Conservation (phyloP, 2,113 vertebrate species). For the Cephalopholis sonnerati region DNA sequence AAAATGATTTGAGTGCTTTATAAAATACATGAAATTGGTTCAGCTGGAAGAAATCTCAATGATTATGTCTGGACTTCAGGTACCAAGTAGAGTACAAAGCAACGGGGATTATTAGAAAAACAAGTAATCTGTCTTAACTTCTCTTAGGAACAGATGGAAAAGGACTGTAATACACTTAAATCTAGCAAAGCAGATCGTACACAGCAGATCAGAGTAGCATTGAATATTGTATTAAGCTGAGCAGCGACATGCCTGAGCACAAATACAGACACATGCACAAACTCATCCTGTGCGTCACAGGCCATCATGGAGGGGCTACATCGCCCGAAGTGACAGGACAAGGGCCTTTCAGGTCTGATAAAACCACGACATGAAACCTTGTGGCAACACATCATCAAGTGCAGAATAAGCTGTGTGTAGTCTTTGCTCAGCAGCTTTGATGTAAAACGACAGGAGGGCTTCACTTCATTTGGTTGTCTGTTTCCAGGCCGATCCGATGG, state of each 20-base stretch:
- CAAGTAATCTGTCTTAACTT: slow-evolving; percentile 38
- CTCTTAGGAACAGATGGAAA: slow-evolving; percentile 28
- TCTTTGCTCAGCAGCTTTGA: slow-evolving; percentile 28
- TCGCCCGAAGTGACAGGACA: slow-evolving; percentile 38
- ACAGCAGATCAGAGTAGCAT: slow-evolving; percentile 14
- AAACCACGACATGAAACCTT: slow-evolving; percentile 5
- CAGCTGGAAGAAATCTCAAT: neutral
- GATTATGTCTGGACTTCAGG: slow-evolving; percentile 20
- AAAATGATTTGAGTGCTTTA: slow-evolving; percentile 21
- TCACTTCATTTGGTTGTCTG: slow-evolving; percentile 21
- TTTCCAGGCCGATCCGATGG: neutral
- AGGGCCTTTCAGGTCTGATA: slow-evolving; percentile 47
- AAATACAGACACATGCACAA: neutral
- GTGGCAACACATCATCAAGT: slow-evolving; percentile 1
- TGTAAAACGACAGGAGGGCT: slow-evolving; percentile 37
- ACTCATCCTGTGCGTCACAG: slow-evolving; percentile 25
- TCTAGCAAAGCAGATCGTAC: slow-evolving; percentile 18
- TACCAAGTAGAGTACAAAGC: neutral
- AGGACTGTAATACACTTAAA: slow-evolving; percentile 23
- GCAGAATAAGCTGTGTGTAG: neutral
- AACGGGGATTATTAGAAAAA: slow-evolving; percentile 21
- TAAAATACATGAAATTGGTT: neutral
- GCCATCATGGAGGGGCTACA: neutral
- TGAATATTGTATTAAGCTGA: slow-evolving; percentile 38
- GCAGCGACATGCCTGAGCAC: slow-evolving; percentile 10